Conservation (phyloP, 2,113 vertebrate genomes). For the Anhinga anhinga region DNA sequence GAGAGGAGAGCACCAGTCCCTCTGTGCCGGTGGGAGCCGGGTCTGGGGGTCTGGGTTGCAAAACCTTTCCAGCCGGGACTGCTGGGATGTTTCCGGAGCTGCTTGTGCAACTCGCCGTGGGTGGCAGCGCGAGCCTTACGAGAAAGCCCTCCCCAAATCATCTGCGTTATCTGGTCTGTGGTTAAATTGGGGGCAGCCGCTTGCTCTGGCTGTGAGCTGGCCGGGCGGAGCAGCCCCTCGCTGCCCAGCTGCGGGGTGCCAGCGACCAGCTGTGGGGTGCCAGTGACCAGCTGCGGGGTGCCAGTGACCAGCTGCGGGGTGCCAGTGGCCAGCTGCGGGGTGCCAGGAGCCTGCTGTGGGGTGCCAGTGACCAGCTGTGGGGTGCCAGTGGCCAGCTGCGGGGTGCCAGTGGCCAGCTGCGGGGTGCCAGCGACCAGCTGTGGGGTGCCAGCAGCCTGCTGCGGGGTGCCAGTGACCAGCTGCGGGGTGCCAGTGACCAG, state of each 20-base stretch:
- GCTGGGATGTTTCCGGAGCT: neutral
- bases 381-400: neutral
- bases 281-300: neutral
- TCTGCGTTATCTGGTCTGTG: rapidly evolving
- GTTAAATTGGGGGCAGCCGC: rapidly evolving
- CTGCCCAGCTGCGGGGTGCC: neutral
- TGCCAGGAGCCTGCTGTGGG: neutral
- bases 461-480: neutral
- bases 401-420: neutral
- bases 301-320: neutral
- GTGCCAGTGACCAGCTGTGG: neutral
- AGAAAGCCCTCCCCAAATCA: neutral
- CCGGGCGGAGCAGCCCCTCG: rapidly evolving
- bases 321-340: neutral
- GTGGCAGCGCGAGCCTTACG: rapidly evolving
- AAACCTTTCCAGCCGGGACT: neutral
- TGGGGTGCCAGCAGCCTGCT: no score
- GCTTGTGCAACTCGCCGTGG: neutral
- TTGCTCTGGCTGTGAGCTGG: neutral
- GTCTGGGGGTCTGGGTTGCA: rapidly evolving
- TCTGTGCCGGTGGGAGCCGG: rapidly evolving
- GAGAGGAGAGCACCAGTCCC: rapidly evolving
- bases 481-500: neutral
- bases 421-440: neutral
- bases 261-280: no score